A percentile compares a stretch with the other conserved stretches of the same genome.
Conservation (phyloP, 2,113 vertebrate species). For the Tachysurus vachellii region DNA sequence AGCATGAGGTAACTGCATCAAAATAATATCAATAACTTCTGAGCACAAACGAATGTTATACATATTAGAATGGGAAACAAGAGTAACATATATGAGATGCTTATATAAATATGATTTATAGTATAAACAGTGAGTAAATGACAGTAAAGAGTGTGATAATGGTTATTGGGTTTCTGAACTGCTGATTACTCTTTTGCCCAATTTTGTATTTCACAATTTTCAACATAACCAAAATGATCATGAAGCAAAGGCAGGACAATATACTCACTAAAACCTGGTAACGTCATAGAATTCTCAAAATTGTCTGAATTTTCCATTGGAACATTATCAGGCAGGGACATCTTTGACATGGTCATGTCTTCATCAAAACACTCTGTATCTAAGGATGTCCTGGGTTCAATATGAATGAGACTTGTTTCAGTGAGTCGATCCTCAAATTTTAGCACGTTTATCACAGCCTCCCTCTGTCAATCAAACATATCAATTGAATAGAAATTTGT, state of each 20-base stretch:
- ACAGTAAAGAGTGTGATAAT: neutral
- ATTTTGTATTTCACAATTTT: neutral
- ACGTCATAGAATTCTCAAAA: neutral
- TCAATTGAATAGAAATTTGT: neutral
- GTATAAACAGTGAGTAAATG: neutral
- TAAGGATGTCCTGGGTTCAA: neutral
- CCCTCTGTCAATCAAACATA: conserved; percentile 44
- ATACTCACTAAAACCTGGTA: conserved; percentile 19
- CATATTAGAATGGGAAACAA: neutral
- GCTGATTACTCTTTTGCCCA: neutral
- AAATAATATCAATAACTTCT: neutral
- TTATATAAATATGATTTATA: too few relatives aligned
- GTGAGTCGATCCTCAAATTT: conserved; percentile 46
- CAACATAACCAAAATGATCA: conserved; percentile 16
- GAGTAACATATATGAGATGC: neutral
- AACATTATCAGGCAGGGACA: neutral
- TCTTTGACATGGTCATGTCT: neutral
- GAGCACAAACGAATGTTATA: neutral
- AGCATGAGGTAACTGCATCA: neutral
- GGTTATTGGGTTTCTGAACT: neutral
- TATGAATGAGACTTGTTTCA: conserved; percentile 41
- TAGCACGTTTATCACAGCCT: conserved; percentile 39
- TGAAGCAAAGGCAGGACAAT: conserved; percentile 21
- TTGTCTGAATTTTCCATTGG: conserved; percentile 2
- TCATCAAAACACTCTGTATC: neutral